A percentile compares a stretch with the other conserved stretches of the same genome.
These are phyloP conservation scores for Aleiodes testaceus DNA, from an alignment of 2,888 invertebrate genomes.

Conservation along the genomic window DNA sequence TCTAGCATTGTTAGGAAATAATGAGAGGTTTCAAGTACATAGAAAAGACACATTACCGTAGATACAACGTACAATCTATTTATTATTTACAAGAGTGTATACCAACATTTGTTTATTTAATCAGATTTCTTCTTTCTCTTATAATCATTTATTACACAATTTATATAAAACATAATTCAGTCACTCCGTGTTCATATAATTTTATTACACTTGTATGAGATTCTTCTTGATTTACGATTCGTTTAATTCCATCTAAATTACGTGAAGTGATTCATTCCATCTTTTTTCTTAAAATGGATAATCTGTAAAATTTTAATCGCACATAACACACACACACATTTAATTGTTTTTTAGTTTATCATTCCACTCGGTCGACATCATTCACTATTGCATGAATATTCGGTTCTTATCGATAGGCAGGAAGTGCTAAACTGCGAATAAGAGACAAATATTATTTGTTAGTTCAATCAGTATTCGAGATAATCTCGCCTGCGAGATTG, in stretches of 20 bases:
- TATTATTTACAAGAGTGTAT: slow-evolving; percentile 69
- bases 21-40: too few species aligned
- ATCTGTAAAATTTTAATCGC: slow-evolving; percentile 2
- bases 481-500: slow-evolving; percentile 41
- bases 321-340: slow-evolving; percentile 11
- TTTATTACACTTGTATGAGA: neutral
- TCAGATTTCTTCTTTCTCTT: slow-evolving; percentile 48
- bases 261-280: slow-evolving; percentile 5
- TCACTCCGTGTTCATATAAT: slow-evolving; percentile 42
- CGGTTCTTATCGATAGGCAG: slow-evolving; percentile 36
- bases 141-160: slow-evolving; percentile 64
- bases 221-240: slow-evolving; percentile 1
- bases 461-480: slow-evolving; percentile 6
- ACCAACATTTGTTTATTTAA: slow-evolving; percentile 58
- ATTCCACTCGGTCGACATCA: neutral
- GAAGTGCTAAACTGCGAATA: slow-evolving; percentile 32
- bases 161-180: slow-evolving; percentile 65
- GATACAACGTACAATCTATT: slow-evolving; percentile 66
- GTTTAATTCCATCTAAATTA: neutral
- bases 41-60: slow-evolving; percentile 16
- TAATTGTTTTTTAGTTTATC: too few species aligned
- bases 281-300: too few species aligned
- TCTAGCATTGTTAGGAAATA: too few species aligned
- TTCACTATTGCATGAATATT: neutral
- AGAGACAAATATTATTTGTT: slow-evolving; percentile 35